Evolutionary conservation across 1,140 invertebrate genomes (phyloP), one percentile per base, ranked within the genome.

Genomic region (Drosophila neocordata): DNA sequence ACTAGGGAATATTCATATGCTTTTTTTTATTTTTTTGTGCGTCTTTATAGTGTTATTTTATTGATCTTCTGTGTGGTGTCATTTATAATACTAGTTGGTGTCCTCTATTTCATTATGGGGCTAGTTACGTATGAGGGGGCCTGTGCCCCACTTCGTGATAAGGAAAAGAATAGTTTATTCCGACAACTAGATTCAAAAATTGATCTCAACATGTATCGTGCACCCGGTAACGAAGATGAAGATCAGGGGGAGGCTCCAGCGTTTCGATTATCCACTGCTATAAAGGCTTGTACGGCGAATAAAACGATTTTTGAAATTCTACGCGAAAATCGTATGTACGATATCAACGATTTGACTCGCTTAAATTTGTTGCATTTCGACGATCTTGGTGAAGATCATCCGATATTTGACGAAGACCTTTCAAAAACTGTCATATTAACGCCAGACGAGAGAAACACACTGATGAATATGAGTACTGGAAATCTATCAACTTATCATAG

Each of bases 41-140:
- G n/a, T 56, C 8, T 77, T 93, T 93, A 27, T 92, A 97, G 97
- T 87, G 96, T 95, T 70, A 96, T 97, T 38, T 94, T 94, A 74
- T 92, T 97, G 53, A 96, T 96, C 77, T 97, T 97, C 92, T 85
- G 96, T 12, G 93, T 95, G 60, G 95, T 95, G 20, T 95, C 95
- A 41, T 90, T 95, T 12, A 90, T 97, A 51, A 94, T 96, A 89
- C 87, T 95, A n/a, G 91, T 96, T 41, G 94, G 95, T 4, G 79
- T 96, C 0, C 92, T 93, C 0, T 94, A 96, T 80, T 97, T 98
- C 92, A 76, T 96, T 2, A 83, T 94, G 11, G 97, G 97, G 6
- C 92, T 96, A 2, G 85, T 95, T 0, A 87, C 93, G 1, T 95
- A 97, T 85, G 93, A 96, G 48, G 93, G 95, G 24, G 91, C 96